Conservation (phyloP, 2,888 invertebrate genomes). For the Beris chalybata region DNA sequence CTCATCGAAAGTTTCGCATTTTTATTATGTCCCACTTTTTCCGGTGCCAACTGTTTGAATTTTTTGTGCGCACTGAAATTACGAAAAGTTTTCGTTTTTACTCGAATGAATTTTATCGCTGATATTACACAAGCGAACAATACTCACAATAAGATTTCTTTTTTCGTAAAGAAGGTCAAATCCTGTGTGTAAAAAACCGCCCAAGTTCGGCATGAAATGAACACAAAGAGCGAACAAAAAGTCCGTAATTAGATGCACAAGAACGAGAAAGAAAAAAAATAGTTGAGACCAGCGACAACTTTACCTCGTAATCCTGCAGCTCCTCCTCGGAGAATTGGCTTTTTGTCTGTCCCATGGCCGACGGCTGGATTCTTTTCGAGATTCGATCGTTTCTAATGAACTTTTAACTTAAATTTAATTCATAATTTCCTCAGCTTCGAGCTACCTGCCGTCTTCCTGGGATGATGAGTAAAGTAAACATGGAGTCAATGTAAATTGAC, state of each 20-base stretch:
- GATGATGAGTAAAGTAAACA: neutral
- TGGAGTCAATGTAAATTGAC: neutral
- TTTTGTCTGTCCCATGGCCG: constrained; percentile 76
- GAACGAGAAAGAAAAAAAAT: constrained; percentile 34
- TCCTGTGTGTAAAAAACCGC: constrained; percentile 63
- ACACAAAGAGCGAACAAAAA: constrained; percentile 11
- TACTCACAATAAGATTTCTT: constrained; percentile 88
- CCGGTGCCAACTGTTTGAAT: constrained; percentile 86
- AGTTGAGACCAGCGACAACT: constrained; percentile 6
- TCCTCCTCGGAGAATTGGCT: constrained; percentile 88
- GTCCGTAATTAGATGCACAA: neutral
- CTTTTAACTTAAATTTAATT: constrained; percentile 8
- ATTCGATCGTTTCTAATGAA: constrained; percentile 3
- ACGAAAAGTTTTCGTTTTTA: constrained; percentile 23
- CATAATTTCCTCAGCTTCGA: constrained; percentile 7
- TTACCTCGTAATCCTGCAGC: constrained; percentile 86
- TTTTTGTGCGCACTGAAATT: constrained; percentile 80
- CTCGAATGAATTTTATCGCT: constrained; percentile 26
- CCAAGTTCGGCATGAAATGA: constrained; percentile 1
- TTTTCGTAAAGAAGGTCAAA: constrained; percentile 89
- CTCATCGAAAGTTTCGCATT: constrained; percentile 84
- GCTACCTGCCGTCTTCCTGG: neutral
- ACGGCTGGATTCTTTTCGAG: neutral
- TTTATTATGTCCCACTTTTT: constrained; percentile 85
- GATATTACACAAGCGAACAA: constrained; percentile 24